Evolutionary conservation across 2,797 vertebrate species (phyloP).

Genomic region (Leucoraja ocellata): DNA sequence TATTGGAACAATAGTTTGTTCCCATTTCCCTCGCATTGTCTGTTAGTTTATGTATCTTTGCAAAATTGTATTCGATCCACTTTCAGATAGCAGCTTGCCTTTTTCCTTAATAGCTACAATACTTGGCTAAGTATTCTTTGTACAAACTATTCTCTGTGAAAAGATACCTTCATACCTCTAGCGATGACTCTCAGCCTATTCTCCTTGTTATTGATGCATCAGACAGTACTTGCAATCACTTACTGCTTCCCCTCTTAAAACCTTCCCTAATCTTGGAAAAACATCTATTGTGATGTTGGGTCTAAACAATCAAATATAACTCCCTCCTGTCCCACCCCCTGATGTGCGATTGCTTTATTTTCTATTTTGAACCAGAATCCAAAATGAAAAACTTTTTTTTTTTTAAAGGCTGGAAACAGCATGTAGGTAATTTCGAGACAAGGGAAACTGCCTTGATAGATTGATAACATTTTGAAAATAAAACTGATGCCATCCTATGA

Average conservation of each 20-base stretch:
- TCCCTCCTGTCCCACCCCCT: not conserved
- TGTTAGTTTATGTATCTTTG: not conserved
- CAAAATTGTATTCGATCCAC: not conserved
- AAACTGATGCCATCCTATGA: not conserved
- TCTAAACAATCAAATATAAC: not conserved
- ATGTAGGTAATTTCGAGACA: not conserved
- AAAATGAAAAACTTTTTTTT: slow-evolving; percentile 3
- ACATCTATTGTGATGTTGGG: slow-evolving; percentile 3
- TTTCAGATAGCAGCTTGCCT: not conserved
- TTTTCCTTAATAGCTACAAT: not conserved
- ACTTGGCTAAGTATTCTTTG: not conserved
- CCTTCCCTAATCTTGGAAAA: not conserved
- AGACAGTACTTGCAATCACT: not conserved
- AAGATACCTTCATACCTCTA: not conserved
- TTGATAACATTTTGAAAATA: not conserved
- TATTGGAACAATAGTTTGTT: not conserved
- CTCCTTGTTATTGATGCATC: not conserved
- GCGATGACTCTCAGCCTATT: not conserved
- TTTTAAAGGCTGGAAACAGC: not conserved
- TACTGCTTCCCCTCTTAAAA: not conserved
- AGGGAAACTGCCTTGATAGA: not conserved
- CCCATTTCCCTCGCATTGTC: not conserved
- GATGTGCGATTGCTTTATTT: not conserved
- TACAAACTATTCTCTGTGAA: not conserved
- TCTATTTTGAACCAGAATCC: slow-evolving; percentile 7